Evolutionary conservation across 2,888 invertebrate species (phyloP).

Genomic region (Microctonus hyperodae): DNA sequence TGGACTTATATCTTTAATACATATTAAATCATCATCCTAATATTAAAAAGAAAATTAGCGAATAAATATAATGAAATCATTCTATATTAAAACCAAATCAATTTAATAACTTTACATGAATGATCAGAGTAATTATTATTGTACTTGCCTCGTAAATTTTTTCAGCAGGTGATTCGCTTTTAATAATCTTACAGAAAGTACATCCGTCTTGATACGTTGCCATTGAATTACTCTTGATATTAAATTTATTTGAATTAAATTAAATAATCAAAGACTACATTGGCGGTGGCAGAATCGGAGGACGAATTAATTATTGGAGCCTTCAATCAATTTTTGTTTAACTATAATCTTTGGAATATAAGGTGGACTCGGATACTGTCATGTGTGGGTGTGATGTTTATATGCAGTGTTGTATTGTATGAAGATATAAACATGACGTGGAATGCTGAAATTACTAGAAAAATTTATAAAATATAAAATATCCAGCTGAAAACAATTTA

Average conservation of each 20-base stretch:
- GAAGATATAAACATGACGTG: neutral
- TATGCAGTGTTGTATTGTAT: neutral
- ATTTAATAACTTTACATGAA: too few species aligned
- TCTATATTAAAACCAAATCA: constrained; percentile 14
- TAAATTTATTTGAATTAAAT: neutral
- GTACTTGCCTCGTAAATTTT: constrained; percentile 70
- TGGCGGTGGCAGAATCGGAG: neutral
- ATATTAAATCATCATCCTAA: constrained; percentile 75
- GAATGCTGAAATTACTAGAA: neutral
- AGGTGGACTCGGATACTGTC: neutral
- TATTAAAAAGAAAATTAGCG: constrained; percentile 35
- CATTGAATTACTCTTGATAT: neutral
- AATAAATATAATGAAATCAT: neutral
- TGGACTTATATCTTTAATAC: constrained; percentile 86
- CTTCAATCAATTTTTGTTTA: neutral
- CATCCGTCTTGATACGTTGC: constrained; percentile 62
- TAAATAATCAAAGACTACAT: constrained; percentile 6
- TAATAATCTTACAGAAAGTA: constrained; percentile 78
- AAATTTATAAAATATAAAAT: too few species aligned
- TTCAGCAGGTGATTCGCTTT: constrained; percentile 69
- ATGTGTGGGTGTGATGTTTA: neutral
- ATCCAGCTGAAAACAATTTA: constrained; percentile 2
- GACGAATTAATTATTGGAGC: neutral
- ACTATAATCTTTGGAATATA: neutral
- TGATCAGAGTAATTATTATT: neutral